Base-by-base conservation (phyloP, 2,113 vertebrate species). In the Corythaeola cristata region DNA sequence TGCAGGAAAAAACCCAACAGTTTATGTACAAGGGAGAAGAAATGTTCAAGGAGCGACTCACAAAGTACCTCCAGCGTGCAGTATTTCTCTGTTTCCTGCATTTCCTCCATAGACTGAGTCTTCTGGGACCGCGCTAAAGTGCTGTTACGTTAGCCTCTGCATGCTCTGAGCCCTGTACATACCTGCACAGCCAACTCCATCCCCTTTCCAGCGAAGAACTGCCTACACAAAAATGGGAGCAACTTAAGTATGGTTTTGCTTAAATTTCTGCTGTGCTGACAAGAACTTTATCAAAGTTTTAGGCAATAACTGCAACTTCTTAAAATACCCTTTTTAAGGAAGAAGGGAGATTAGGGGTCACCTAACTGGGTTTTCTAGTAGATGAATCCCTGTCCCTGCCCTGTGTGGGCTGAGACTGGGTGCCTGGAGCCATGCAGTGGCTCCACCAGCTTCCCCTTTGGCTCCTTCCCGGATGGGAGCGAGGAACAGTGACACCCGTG, bases 381-480 rank as follows among this genome's bases (percentile, higher is more conserved):
- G 39, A 33, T 56, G 7, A 19, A 45, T 39, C 33, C n/a, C 12
- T 0, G 1, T 37, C 26, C 45, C n/a, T 35, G 27, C 49, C 47
- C 37, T 35, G n/a, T 16, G 22, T 0, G 6, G 68, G 44, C 45
- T 88, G 63, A 49, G 47, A 10, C 9, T 2, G 2, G 15, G 21
- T 55, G 32, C 22, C 45, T 44, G 41, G 14, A 27, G 24, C 41
- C 0, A 1, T 11, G 32, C 3, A 14, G 69, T 53, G 44, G 15
- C 37, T 59, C 23, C 45, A 39, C 26, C 68, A 80, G 6, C 15
- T 11, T 69, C n/a, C 28, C 4, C 5, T 22, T 12, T 45, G 33
- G 27, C 55, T 49, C 30, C 45, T 86, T 78, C 15, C 33, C 15
- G 33, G 39, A 2, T 0, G 12, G 30, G 15, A 1, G 0, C 1